Evolutionary conservation across 1,140 invertebrate species (phyloP).

Genomic region (Hylaeus anthracinus): DNA sequence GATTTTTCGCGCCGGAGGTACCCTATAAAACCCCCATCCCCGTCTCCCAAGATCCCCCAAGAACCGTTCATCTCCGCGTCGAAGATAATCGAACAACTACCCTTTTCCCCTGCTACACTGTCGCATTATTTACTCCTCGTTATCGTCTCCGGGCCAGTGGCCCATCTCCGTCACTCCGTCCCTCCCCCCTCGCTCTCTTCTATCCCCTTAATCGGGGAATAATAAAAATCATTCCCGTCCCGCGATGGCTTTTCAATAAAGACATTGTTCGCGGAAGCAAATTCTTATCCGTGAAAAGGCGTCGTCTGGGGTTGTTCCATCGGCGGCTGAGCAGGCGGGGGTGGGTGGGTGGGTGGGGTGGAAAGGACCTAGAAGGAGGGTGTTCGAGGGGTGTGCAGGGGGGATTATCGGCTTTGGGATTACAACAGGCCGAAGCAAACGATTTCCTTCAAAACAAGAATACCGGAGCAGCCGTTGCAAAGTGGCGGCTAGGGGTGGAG

Average conservation of each 20-base stretch:
- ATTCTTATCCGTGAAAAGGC: slow-evolving; percentile 75
- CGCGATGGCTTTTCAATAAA: slow-evolving; percentile 75
- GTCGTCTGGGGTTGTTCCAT: slow-evolving; percentile 37
- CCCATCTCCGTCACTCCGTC: neutral
- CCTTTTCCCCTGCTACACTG: slow-evolving; percentile 33
- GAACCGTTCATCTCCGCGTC: slow-evolving; percentile 6
- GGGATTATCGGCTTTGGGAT: slow-evolving; percentile 77
- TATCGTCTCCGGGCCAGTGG: slow-evolving; percentile 44
- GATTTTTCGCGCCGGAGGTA: neutral
- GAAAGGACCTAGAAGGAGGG: slow-evolving; percentile 46
- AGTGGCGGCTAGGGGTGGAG: slow-evolving; percentile 43
- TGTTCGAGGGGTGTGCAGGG: slow-evolving; percentile 38
- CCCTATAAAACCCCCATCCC: neutral
- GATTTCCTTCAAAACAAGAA: slow-evolving; percentile 71
- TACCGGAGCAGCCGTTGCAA: slow-evolving; percentile 35
- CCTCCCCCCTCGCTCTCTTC: slow-evolving; percentile 21
- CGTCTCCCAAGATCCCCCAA: too few relatives aligned
- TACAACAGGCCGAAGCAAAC: slow-evolving; percentile 74
- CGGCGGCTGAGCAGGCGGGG: neutral
- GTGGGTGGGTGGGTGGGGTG: slow-evolving; percentile 30
- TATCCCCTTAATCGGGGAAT: slow-evolving; percentile 56
- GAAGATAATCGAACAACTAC: slow-evolving; percentile 44
- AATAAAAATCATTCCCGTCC: slow-evolving; percentile 61
- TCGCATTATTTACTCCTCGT: slow-evolving; percentile 63
- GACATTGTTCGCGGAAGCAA: slow-evolving; percentile 75